Base-by-base conservation (phyloP, 2,797 vertebrate species). In the Malacoraja senta region DNA sequence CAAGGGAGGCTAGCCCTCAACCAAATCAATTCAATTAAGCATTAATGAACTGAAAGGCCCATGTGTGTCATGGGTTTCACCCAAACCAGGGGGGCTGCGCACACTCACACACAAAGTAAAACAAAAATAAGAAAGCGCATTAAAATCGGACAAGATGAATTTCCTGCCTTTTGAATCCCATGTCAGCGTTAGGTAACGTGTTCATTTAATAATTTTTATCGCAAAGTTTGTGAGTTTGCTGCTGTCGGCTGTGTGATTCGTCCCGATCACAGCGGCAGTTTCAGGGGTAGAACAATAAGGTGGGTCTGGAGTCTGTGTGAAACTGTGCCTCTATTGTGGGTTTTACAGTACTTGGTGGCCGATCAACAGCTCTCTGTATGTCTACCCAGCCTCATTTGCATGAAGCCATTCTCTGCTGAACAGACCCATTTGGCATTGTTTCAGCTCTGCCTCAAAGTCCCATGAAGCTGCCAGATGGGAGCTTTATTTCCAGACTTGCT, bases 401-500 rank as follows among this genome's bases (percentile, higher is more conserved):
- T 91, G 65, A 91, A 74, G 68, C 29, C 90, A 91, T 91, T 91
- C 90, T 91, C 21, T 76, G 71, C 63, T 92, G 90, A 92, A 53
- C 90, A 76, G 90, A 88, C 84, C 84, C 71, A 74, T 76, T 74
- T 92, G 90, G 90, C 90, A 92, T 74, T 92, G 90, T 92, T 72
- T 92, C 90, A 92, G 72, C 90, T 53, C 38, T 8, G 71, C 6
- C 38, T 92, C 90, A 92, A 76, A 92, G 90, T 92, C 68, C 68
- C 90, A 92, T 44, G 68, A 76, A 92, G 90, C 38, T 92, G 90
- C 68, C 90, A 92, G 90, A 92, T 92, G 90, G 90, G 90, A 92
- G 53, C 90, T 92, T 92, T 92, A 72, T 74, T 53, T 92, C 90
- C 90, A 92, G 90, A 92, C 90, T 44, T 92, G 74, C 72, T 92